Evolutionary conservation across 2,888 invertebrate genomes (phyloP).

Genomic region (Eupithecia abbreviata): DNA sequence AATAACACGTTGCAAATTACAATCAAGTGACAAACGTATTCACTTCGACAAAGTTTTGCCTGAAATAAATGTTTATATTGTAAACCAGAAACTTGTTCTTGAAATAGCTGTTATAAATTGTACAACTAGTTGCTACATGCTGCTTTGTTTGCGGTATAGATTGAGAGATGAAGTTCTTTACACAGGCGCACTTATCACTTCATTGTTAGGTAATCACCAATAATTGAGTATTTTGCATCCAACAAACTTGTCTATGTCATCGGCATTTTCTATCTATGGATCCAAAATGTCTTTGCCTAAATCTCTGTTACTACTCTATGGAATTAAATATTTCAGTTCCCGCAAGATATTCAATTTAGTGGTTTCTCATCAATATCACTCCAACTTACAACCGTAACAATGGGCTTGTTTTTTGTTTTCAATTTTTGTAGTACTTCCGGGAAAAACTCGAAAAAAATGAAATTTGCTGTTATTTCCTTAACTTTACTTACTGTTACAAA

Average conservation of each 20-base stretch:
- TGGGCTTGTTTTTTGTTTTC: background rate
- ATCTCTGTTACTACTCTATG: no score
- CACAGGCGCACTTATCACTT: background rate
- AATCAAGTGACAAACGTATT: background rate
- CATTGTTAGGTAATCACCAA: no score
- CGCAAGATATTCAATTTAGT: no score
- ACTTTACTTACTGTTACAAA: background rate
- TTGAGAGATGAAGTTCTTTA: background rate
- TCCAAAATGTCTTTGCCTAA: no score
- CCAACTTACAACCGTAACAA: no score
- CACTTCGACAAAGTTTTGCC: background rate
- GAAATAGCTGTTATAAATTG: background rate
- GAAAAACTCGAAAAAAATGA: background rate
- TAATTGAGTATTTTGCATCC: no score
- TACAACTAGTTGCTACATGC: background rate
- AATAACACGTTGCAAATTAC: background rate
- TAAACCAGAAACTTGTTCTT: background rate
- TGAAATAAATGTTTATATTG: background rate
- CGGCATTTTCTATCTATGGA: no score
- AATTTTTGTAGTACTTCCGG: no score
- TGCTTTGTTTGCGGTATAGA: background rate
- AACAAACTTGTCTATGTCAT: no score
- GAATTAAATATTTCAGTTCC: no score
- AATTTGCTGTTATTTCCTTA: background rate
- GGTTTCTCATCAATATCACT: no score